Evolutionary conservation across 1,140 invertebrate species (phyloP), one percentile per base, ranked within the genome.

Genomic region (Tetramorium simillimum): DNA sequence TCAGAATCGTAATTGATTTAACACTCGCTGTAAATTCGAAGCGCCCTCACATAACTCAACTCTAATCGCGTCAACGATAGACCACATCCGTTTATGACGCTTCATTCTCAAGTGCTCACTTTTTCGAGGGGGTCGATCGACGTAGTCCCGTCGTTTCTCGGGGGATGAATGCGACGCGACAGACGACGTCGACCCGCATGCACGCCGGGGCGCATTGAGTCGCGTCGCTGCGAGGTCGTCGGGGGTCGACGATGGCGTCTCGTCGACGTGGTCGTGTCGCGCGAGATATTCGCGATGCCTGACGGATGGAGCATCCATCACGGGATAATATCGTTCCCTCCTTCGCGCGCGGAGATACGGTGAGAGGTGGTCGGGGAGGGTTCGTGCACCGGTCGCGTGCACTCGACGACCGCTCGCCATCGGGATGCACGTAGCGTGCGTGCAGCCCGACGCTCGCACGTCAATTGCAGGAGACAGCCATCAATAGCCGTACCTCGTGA

Each of bases 401-500:
- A 56, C 78, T 80, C 73, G 56, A 24, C 53, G 56, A 43, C 28
- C 60, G 60, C 46, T 56, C 49, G 58, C 33, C 72, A 70, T 63
- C 60, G 46, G 37, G 72, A 24, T 43, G 76, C 62, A 18, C 78
- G 77, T 75, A 69, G 60, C 73, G 85, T 86, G 82, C 72, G 58
- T 63, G 40, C 69, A 49, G 82, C 86, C 21, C 85, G 60, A 69
- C 78, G 72, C 85, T 78, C 75, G 62, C 77, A 89, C 86, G 89
- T 91, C 91, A 91, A 89, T 89, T 78, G 85, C 88, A 88, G 89
- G 82, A 87, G 91, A 91, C 91, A 90, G 86, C 91, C 91, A 91
- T 91, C 91, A 87, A 91, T 89, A 86, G 91, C 65, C 40, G 49
- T 51, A 72, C 58, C 28, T 28, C 86, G 73, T 89, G 90, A 91